Conservation (phyloP, 2,888 invertebrate genomes). For the Tenthredo livida region DNA sequence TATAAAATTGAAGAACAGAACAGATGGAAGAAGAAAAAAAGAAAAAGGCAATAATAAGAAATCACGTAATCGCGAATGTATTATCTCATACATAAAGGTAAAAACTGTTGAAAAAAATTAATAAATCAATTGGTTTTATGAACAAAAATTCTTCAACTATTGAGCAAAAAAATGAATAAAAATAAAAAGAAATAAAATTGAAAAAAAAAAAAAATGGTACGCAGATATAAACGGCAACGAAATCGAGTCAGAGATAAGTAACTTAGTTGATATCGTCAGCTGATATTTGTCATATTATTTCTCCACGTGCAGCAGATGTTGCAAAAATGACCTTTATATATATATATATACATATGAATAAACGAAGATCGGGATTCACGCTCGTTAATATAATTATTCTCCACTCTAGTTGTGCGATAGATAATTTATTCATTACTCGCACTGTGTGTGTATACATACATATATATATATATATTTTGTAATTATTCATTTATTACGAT, state of each 20-base stretch:
- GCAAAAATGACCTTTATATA: neutral
- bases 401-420: too few relatives aligned
- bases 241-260: neutral
- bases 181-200: too few relatives aligned
- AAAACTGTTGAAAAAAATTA: neutral
- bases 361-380: neutral
- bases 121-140: neutral
- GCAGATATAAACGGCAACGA: neutral
- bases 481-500: too few relatives aligned
- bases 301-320: constrained; percentile 3
- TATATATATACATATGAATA: too few relatives aligned
- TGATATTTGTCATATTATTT: constrained; percentile 61
- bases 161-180: too few relatives aligned
- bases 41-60: neutral
- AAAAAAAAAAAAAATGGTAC: too few relatives aligned
- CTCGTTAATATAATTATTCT: neutral
- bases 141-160: too few relatives aligned
- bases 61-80: neutral
- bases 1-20: constrained; percentile 48
- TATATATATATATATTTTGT: too few relatives aligned
- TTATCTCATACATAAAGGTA: too few relatives aligned
- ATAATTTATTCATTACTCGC: too few relatives aligned
- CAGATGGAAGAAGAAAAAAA: neutral
- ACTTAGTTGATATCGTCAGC: constrained; percentile 61
- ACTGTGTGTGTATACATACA: too few relatives aligned